These are phyloP conservation scores for Gambelia wislizenii DNA, from an alignment of 2,797 vertebrate species.

Conservation along the genomic window DNA sequence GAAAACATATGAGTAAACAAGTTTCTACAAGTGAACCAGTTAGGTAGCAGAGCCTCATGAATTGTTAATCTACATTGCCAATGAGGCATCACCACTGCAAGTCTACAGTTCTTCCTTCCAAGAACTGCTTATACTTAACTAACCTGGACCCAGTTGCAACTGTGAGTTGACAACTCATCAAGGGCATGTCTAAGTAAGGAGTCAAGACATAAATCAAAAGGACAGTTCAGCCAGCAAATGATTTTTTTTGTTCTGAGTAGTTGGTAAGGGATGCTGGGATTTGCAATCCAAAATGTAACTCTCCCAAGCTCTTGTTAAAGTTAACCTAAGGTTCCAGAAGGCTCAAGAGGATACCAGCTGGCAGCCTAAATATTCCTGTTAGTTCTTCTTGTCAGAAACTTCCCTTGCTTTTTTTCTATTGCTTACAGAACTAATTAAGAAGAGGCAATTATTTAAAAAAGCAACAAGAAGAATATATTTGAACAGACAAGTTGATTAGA, in stretches of 20 bases:
- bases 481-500: slow-evolving; percentile 13
- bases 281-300: no score
- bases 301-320: background rate
- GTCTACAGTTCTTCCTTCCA: background rate
- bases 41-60: background rate
- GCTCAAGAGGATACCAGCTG: slow-evolving; percentile 3
- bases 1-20: background rate
- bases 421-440: slow-evolving; percentile 19
- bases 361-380: background rate
- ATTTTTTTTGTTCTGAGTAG: background rate
- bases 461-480: background rate
- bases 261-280: background rate
- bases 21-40: background rate
- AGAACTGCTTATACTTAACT: no score
- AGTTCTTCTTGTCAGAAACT: background rate
- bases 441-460: background rate
- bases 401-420: background rate
- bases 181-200: background rate
- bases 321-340: background rate
- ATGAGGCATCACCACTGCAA: background rate
- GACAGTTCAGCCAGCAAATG: background rate
- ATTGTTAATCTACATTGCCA: background rate
- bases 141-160: background rate
- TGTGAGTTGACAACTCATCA: background rate
- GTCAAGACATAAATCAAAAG: background rate